Conservation (phyloP, 1,140 invertebrate genomes). For the Kradibia gibbosae region DNA sequence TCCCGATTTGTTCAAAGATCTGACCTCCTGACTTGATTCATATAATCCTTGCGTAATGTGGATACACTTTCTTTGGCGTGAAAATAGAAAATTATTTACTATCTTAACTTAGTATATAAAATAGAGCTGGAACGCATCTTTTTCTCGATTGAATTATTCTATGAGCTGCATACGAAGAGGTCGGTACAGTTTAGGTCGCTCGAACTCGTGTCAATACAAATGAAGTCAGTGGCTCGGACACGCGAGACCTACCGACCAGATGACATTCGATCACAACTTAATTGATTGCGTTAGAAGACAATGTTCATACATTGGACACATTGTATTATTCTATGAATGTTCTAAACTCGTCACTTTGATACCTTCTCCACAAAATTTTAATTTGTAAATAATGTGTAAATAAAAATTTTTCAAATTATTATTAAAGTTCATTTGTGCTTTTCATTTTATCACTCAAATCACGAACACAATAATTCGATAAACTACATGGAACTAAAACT, state of each 20-base stretch:
- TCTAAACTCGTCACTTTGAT: neutral
- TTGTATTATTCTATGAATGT: neutral
- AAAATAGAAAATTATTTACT: too few species aligned
- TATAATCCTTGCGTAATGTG: slow-evolving; percentile 23
- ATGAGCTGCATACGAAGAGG: neutral
- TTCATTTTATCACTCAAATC: neutral
- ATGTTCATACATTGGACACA: slow-evolving; percentile 11
- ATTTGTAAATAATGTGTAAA: neutral
- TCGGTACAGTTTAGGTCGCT: neutral
- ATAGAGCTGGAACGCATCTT: neutral
- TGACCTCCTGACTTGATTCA: slow-evolving; percentile 42
- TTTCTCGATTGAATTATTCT: neutral
- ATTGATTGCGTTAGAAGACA: slow-evolving; percentile 45
- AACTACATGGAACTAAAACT: neutral
- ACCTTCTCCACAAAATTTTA: neutral
- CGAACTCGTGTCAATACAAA: slow-evolving; percentile 14
- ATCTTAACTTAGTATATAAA: slow-evolving; percentile 8
- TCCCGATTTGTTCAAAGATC: slow-evolving; percentile 40
- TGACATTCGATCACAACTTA: slow-evolving; percentile 39
- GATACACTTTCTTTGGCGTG: slow-evolving; percentile 26
- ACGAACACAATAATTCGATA: neutral
- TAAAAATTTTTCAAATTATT: neutral
- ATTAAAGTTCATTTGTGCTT: neutral
- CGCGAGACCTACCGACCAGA: slow-evolving; percentile 28
- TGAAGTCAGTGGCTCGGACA: slow-evolving; percentile 18